Evolutionary conservation across 2,797 vertebrate species (phyloP), one percentile per base, ranked within the genome.

Genomic region (Darevskia mixta): DNA sequence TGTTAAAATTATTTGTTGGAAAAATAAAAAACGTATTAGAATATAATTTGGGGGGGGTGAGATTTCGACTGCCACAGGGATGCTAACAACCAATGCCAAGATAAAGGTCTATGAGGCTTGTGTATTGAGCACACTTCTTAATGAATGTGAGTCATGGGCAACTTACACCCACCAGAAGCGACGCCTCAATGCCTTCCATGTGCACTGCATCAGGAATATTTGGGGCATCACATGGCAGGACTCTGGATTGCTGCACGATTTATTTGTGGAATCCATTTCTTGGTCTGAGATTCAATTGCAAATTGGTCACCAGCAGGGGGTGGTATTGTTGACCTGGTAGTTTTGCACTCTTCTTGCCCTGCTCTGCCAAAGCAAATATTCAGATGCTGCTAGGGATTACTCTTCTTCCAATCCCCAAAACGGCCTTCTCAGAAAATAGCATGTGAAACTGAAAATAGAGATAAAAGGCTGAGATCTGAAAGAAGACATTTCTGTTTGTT

Each of bases 401-500:
- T 86, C 77, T 43, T 86, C 8, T 61, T 43, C n/a, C 79, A 87
- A 27, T 41, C 58, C 79, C 38, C n/a, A 38, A 83, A 90, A 86
- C 72, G 83, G 45, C 23, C 15, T 20, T 83, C 35, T 78, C 41
- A 15, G 64, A 76, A 80, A 83, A 82, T 66, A 71, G 55, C 38
- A 45, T 71, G 58, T 61, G 25, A 64, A 82, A 49, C 45, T 35
- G 72, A 82, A 90, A 91, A 86, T 79, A 87, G 85, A 69, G 77
- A 79, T 58, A 76, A 85, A 86, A 80, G 87, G 27, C 35, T 32
- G 35, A 66, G 69, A 82, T 61, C 64, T 81, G 88, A 85, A 49
- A 49, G 32, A 76, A 87, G 35, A 86, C 77, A 69, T 85, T 67
- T 76, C 66, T 55, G 29, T 85, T 55, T 88, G 79, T 71, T 4